phyloP scores from a whole-genome alignment of 1,140 invertebrate genomes.

The Ctenoplectra terminalis region DNA sequence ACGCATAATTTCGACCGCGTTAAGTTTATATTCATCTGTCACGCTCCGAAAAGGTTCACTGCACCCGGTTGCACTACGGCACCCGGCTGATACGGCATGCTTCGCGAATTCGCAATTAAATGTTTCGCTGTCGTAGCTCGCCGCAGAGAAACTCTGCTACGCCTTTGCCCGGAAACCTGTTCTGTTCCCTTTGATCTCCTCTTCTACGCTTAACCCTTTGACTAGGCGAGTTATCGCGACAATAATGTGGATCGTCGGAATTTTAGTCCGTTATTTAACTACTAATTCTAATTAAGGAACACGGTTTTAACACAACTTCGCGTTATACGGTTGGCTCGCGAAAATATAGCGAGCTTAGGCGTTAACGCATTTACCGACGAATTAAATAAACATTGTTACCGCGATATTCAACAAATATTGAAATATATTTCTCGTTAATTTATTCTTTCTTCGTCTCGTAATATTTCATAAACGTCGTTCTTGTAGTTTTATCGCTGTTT shows the following conservation, averaged over 20 bases:
- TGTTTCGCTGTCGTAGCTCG: background rate
- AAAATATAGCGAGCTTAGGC: no score
- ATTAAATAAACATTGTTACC: no score
- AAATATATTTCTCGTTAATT: no score
- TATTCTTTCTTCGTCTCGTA: no score
- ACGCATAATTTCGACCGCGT: conserved; percentile 59
- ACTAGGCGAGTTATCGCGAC: conserved; percentile 22
- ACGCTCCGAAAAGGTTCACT: conserved; percentile 65
- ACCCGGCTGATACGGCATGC: conserved; percentile 40
- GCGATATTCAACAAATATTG: no score
- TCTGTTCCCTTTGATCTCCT: conserved; percentile 9
- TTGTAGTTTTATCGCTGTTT: no score
- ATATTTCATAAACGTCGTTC: no score
- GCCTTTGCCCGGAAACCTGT: background rate
- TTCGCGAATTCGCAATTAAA: conserved; percentile 30
- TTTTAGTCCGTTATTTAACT: background rate
- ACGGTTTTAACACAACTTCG: no score
- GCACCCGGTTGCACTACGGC: conserved; percentile 48
- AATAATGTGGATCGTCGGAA: background rate
- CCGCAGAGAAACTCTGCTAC: background rate
- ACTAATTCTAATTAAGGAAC: background rate
- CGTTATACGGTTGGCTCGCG: no score
- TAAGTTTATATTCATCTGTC: conserved; percentile 67
- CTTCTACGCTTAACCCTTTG: conserved; percentile 1
- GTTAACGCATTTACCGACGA: no score